Evolutionary conservation across 2,888 invertebrate genomes (phyloP), one percentile per base, ranked within the genome.

Genomic region (Oxycera nigricornis): DNA sequence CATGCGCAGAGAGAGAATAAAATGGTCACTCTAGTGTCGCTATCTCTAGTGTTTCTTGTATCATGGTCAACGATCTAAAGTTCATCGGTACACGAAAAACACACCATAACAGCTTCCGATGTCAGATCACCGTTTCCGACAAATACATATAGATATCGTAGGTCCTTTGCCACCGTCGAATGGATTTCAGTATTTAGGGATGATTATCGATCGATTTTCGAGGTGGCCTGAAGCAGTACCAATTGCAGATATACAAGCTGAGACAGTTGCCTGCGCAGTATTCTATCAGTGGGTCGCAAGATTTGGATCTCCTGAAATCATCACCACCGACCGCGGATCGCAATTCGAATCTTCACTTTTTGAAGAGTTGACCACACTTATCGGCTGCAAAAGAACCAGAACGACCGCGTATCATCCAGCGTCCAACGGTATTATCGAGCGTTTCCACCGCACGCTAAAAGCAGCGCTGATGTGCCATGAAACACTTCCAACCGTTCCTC

Each of bases 111-210:
- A 46, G 14, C 17, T 46, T 46, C n/a, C 46, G 17, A 17, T 17
- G 17, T 14, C 14, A 17, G 14, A 46, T 46, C 46, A 46, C 17
- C 22, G 76, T 11, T 76, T 86, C 77, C 74, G 78, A 9, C 82
- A 84, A 75, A 78, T 86, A 11, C 84, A 86, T 77, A 79, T 86
- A 1, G 85, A 87, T 77, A 78, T 87, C 4, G 81, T 87, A 1
- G 84, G 85, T 1, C 85, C 85, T 0, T 75, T 86, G 9, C 83
- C 84, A 20, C 6, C 73, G 1, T 80, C 79, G 0, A 41, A 80
- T 3, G 81, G 79, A 17, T 81, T 75, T 62, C 72, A 75, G 22
- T 84, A 84, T 72, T 78, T 80, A 24, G 78, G 84, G 2, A 84
- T 84, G 0, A 78, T 79, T 14, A 75, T 78, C 22, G 78, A 78